Evolutionary conservation across 2,113 vertebrate genomes (phyloP), one percentile per base, ranked within the genome.

Genomic region (Sinocyclocheilus grahami): DNA sequence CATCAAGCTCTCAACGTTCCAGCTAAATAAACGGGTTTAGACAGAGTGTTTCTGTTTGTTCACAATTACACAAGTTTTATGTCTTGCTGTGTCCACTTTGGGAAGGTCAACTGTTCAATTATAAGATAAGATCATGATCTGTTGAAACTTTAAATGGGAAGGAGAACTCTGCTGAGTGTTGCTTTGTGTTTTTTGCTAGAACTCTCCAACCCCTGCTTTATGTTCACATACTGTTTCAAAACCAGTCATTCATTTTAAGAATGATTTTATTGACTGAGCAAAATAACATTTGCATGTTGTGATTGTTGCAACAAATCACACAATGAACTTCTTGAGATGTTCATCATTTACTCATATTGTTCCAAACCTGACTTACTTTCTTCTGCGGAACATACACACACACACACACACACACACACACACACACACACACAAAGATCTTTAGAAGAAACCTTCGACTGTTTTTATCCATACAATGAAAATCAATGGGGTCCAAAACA

Each of bases 41-140:
- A 10, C 6, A 13, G 11, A 80, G 37, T 42, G 37, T 42, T n/a
- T 79, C 77, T 63, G 58, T 46, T 80, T 42, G 55, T 37, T 80
- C 11, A 14, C 58, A 42, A 27, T 46, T 6, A 63, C 12, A 5
- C 22, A 46, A 62, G 37, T n/a, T 63, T 39, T 80, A 80, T 39
- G 42, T 82, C 48, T 81, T 82, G 12, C 24, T 18, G 58, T 82
- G 51, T 86, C 71, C 24, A 58, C 55, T 78, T 81, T 80, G 9
- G 22, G 63, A 86, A 87, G 71, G 63, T 60, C 71, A 83, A 24
- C 78, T 75, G 82, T 76, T 86, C 86, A 89, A 90, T 91, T 91
- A 90, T 88, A 89, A 87, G 91, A 91, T 89, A 90, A 91, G 83
- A 91, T 91, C 87, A 39, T 75, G 63, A 55, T 6, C 3, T 87